Evolutionary conservation across 2,888 invertebrate species (phyloP).

Genomic region (Hydrotaea diabolus): DNA sequence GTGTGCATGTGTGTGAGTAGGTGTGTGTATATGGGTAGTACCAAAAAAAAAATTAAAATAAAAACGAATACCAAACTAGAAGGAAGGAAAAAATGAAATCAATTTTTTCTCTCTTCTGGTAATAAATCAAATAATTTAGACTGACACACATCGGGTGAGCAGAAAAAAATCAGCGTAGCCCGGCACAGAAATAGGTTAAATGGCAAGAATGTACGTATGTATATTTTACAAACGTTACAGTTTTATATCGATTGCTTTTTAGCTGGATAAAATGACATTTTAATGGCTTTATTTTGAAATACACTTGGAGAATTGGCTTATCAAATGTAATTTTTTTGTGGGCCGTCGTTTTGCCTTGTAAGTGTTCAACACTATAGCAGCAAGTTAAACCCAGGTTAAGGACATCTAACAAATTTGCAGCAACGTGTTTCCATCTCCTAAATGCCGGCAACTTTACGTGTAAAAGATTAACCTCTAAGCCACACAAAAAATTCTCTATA

Average conservation of each 20-base stretch:
- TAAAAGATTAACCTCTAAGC: too few species aligned
- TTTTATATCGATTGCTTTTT: slow-evolving; percentile 24
- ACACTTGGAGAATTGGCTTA: neutral
- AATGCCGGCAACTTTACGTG: too few species aligned
- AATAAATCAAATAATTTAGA: slow-evolving; percentile 38
- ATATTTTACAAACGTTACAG: slow-evolving; percentile 11
- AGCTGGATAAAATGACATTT: slow-evolving; percentile 26
- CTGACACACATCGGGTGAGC: slow-evolving; percentile 2
- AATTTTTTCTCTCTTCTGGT: slow-evolving; percentile 12
- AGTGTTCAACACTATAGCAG: too few species aligned
- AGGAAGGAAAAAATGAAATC: neutral
- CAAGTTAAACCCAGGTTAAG: too few species aligned
- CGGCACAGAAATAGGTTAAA: slow-evolving; percentile 14
- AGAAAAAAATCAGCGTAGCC: neutral
- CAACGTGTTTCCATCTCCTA: too few species aligned
- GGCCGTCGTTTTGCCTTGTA: too few species aligned
- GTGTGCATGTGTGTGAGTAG: too few species aligned
- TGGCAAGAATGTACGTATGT: neutral
- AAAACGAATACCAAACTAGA: neutral
- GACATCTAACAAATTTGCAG: too few species aligned
- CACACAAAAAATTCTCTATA: too few species aligned
- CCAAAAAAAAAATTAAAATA: too few species aligned
- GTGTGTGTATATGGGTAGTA: neutral
- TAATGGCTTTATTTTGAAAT: slow-evolving; percentile 24
- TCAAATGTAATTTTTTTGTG: too few species aligned